These are phyloP conservation scores for Acrobasis repandana DNA, from an alignment of 2,888 invertebrate species.

Conservation along the genomic window DNA sequence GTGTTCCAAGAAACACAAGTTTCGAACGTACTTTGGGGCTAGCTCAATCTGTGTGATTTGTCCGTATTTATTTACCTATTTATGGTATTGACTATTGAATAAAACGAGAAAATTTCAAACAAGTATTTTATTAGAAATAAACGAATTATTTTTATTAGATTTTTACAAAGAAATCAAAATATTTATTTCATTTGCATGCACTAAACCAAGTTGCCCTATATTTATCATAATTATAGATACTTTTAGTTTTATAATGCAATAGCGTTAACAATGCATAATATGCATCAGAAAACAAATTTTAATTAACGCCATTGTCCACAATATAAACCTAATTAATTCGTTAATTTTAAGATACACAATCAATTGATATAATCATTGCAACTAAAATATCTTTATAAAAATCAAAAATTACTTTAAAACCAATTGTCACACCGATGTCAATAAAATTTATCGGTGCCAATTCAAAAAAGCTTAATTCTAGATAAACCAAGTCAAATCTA, in stretches of 20 bases:
- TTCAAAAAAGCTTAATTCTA: constrained; percentile 14
- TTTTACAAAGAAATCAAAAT: constrained; percentile 25
- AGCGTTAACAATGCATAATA: neutral
- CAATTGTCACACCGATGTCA: constrained; percentile 4
- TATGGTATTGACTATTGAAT: neutral
- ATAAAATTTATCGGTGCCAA: constrained; percentile 5
- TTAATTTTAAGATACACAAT: constrained; percentile 19
- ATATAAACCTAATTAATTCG: constrained; percentile 7
- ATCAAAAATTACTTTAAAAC: constrained; percentile 5
- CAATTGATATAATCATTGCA: constrained; percentile 9
- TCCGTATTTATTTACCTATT: too few relatives aligned
- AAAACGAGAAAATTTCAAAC: neutral
- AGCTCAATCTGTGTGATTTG: too few relatives aligned
- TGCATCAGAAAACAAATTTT: constrained; percentile 9
- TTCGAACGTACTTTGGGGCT: too few relatives aligned
- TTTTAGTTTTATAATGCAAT: constrained; percentile 10
- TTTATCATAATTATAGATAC: constrained; percentile 7
- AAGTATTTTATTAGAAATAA: constrained; percentile 21
- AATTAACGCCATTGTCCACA: constrained; percentile 8
- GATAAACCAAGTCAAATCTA: constrained; percentile 10
- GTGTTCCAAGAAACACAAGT: too few relatives aligned
- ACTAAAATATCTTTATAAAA: neutral
- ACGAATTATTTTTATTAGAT: too few relatives aligned
- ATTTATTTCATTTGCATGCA: constrained; percentile 32
- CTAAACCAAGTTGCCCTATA: constrained; percentile 10